phyloP scores from a whole-genome alignment of 2,797 vertebrate species.

The Mustela erminea region DNA sequence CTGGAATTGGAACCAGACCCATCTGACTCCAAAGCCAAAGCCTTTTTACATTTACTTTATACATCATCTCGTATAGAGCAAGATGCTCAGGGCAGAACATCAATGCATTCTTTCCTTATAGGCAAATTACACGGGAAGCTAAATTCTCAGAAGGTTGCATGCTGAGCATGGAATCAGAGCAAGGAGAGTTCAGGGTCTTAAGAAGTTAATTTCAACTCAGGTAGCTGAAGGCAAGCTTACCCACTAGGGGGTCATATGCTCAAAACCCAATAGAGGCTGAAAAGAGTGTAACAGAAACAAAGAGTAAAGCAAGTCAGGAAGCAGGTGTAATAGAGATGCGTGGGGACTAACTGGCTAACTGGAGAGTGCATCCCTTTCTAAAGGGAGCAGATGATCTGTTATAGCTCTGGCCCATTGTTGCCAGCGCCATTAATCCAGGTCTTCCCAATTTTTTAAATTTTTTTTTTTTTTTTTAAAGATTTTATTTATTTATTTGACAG shows the following conservation, averaged over 20 bases:
- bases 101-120: conserved; percentile 58
- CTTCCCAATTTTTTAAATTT: not conserved
- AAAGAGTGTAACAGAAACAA: not conserved
- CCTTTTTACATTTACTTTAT: not conserved
- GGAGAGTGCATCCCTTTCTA: not conserved
- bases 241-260: not conserved
- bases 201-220: conserved; percentile 54
- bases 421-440: not conserved
- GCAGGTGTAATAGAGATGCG: not conserved
- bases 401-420: not conserved
- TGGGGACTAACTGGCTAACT: not conserved
- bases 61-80: not conserved
- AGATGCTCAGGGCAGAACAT: conserved; percentile 42
- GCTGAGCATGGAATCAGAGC: conserved; percentile 57
- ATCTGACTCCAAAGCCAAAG: not conserved
- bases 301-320: not conserved
- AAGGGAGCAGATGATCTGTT: not conserved
- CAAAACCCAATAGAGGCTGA: not conserved
- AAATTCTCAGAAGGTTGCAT: conserved; percentile 42
- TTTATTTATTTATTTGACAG: too few relatives aligned
- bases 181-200: not conserved
- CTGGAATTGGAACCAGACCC: conserved; percentile 66
- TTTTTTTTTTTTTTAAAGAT: too few relatives aligned
- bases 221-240: conserved; percentile 47
- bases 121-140: not conserved